These are phyloP conservation scores for Myotis planiceps DNA, from an alignment of 2,797 vertebrate genomes.

Conservation along the genomic window DNA sequence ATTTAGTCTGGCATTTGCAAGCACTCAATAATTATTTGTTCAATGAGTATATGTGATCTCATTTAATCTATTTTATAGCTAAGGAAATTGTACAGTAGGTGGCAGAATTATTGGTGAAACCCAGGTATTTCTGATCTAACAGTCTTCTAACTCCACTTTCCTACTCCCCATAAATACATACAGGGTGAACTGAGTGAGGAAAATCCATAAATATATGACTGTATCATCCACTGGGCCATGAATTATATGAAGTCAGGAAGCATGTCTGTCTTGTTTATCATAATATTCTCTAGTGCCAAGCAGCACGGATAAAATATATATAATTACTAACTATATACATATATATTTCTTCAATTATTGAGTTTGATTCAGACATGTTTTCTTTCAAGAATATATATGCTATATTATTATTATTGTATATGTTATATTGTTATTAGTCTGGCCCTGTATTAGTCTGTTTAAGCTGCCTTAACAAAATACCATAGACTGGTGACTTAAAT, in stretches of 20 bases:
- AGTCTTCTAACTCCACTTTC: neutral
- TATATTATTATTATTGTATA: neutral
- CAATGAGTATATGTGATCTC: neutral
- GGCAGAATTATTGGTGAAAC: neutral
- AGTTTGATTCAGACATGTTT: neutral
- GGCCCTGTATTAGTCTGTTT: neutral
- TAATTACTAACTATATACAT: neutral
- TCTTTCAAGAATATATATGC: neutral
- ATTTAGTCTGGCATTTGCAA: neutral
- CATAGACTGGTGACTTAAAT: neutral
- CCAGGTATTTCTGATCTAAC: neutral
- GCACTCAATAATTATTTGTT: neutral
- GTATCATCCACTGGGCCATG: neutral
- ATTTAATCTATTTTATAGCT: neutral
- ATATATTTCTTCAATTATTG: neutral
- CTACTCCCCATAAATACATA: neutral
- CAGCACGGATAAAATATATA: neutral
- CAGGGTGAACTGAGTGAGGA: neutral
- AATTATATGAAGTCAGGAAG: neutral
- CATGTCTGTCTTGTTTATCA: neutral
- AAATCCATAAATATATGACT: neutral
- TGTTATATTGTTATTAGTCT: neutral
- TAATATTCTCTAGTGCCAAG: neutral
- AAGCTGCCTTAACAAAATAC: neutral
- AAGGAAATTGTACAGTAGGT: neutral